A percentile compares a stretch with the other conserved stretches of the same genome.
These are phyloP conservation scores for Thomomys bottae DNA, from an alignment of 2,113 vertebrate species.

Conservation along the genomic window DNA sequence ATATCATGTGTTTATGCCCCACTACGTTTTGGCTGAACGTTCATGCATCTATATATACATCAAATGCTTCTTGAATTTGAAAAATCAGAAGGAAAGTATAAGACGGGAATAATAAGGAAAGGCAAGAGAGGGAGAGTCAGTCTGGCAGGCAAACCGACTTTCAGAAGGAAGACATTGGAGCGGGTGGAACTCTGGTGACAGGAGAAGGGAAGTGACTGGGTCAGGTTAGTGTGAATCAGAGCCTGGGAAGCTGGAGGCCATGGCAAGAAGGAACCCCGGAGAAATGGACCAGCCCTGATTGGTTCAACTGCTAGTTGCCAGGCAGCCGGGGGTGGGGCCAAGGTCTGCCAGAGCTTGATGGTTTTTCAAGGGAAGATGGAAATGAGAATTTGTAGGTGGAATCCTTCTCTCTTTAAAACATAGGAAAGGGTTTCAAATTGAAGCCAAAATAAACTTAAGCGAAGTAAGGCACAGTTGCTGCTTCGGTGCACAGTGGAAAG, in stretches of 20 bases:
- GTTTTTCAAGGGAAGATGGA: neutral
- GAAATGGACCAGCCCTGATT: fast-evolving
- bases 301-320: fast-evolving
- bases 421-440: slow-evolving; percentile 8
- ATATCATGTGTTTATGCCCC: neutral
- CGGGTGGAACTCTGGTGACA: neutral
- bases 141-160: neutral
- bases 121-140: neutral
- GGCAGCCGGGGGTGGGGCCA: too few species aligned
- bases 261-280: fast-evolving
- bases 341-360: neutral
- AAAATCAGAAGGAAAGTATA: neutral
- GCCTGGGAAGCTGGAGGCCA: neutral
- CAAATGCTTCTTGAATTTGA: neutral
- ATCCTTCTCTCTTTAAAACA: neutral
- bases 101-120: neutral
- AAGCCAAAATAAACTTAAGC: neutral
- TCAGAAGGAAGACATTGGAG: neutral
- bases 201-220: neutral
- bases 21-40: neutral
- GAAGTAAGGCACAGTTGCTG: too few species aligned
- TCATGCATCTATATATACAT: neutral
- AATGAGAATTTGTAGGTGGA: neutral
- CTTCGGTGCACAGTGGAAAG: neutral
- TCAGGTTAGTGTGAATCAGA: neutral